These are phyloP conservation scores for Eonycteris spelaea DNA, from an alignment of 2,113 vertebrate species.

Conservation along the genomic window DNA sequence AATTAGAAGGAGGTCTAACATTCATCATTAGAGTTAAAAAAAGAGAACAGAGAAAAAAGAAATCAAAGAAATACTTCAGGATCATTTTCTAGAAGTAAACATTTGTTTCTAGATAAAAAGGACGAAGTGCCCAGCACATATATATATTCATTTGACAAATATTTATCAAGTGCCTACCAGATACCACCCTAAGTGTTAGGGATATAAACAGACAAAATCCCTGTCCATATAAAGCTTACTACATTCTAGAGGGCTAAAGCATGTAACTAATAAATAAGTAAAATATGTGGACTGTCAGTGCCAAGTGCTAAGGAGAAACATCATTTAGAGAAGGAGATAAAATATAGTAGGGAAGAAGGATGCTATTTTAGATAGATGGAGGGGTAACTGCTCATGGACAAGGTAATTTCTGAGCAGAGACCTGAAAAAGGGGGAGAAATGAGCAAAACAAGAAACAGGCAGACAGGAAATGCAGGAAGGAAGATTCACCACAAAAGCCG, in stretches of 20 bases:
- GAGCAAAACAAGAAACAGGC: neutral
- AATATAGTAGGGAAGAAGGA: neutral
- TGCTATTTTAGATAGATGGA: neutral
- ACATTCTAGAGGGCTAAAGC: neutral
- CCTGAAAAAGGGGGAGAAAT: neutral
- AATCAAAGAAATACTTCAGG: neutral
- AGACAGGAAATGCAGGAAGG: neutral
- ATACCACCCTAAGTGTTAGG: neutral
- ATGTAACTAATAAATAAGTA: neutral
- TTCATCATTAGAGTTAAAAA: neutral
- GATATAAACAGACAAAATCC: neutral
- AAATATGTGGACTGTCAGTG: neutral
- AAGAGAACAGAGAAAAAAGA: neutral
- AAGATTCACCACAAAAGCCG: neutral
- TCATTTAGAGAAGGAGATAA: neutral
- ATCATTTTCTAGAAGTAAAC: neutral
- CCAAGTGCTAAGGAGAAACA: neutral
- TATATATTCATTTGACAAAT: neutral
- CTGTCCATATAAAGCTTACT: neutral
- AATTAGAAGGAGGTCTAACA: neutral
- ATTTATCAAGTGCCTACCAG: neutral
- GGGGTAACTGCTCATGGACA: neutral
- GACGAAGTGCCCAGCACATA: neutral
- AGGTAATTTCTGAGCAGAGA: neutral
- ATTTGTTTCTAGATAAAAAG: slow-evolving; percentile 3